phyloP scores from a whole-genome alignment of 2,888 invertebrate genomes.

The Pterostichus madidus region DNA sequence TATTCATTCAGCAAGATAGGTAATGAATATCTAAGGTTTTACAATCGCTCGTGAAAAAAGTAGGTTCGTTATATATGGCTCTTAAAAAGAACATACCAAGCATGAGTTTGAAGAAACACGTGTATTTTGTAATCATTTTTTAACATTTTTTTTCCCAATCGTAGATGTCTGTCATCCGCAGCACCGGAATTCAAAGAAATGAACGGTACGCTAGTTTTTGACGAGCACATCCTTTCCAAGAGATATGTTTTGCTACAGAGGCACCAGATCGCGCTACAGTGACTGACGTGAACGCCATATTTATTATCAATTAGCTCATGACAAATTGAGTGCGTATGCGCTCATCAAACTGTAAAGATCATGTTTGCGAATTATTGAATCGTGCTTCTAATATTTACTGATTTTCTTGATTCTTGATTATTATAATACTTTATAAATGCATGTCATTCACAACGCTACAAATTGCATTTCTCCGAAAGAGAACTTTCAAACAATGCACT shows the following conservation, averaged over 20 bases:
- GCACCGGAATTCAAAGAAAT: conserved; percentile 40
- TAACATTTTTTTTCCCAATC: conserved; percentile 26
- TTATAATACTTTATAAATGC: conserved; percentile 5
- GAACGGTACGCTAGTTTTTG: conserved; percentile 52
- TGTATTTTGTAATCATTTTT: conserved; percentile 64
- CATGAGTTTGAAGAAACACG: conserved; percentile 40
- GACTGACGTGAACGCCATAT: conserved; percentile 41
- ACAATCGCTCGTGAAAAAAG: conserved; percentile 55
- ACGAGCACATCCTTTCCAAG: conserved; percentile 8
- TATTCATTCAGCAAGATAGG: conserved; percentile 23
- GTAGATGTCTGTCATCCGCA: conserved; percentile 22
- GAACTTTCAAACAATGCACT: too few relatives aligned
- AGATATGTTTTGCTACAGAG: neutral
- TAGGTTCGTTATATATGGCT: conserved; percentile 44
- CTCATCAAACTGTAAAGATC: neutral
- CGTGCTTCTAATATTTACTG: conserved; percentile 19
- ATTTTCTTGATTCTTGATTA: conserved; percentile 16
- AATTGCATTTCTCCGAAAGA: neutral
- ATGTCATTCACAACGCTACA: conserved; percentile 2
- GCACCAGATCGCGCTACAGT: conserved; percentile 28
- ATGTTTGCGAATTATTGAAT: neutral
- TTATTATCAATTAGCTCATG: conserved; percentile 47
- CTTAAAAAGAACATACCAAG: conserved; percentile 40
- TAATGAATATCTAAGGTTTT: conserved; percentile 43
- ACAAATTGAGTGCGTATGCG: conserved; percentile 51